These are phyloP conservation scores for Chaetogeoica ovagalla DNA, from an alignment of 2,888 invertebrate species.

Conservation along the genomic window DNA sequence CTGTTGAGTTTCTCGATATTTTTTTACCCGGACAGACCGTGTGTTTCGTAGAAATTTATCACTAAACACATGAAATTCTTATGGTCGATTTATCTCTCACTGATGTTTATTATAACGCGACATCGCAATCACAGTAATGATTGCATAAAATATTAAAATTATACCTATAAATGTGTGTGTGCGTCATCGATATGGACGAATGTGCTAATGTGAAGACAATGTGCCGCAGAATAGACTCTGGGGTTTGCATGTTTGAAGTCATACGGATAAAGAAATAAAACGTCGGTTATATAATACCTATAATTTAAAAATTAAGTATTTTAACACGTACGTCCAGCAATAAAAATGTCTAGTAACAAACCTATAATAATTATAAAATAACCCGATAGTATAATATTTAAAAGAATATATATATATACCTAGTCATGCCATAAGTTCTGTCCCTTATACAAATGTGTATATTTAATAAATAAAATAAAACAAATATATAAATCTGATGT, in stretches of 20 bases:
- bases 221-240: not conserved
- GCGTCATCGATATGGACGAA: not conserved
- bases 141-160: slow-evolving; percentile 1
- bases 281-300: not conserved
- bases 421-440: not conserved
- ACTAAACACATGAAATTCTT: not conserved
- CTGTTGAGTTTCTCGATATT: slow-evolving; percentile 29
- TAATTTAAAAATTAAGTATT: slow-evolving; percentile 11
- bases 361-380: not conserved
- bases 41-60: slow-evolving; percentile 5
- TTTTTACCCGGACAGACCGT: slow-evolving; percentile 25
- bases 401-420: not conserved
- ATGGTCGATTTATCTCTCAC: not conserved
- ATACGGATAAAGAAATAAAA: not conserved
- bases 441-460: not conserved
- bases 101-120: too few relatives aligned
- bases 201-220: slow-evolving; percentile 13
- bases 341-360: slow-evolving; percentile 5
- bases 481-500: too few relatives aligned
- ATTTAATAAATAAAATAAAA: not conserved
- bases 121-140: not conserved
- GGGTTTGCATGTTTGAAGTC: not conserved
- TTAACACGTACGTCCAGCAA: not conserved
- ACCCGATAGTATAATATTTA: not conserved
- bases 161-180: not conserved